Base-by-base conservation (phyloP, 1,140 invertebrate species). In the Pseudomyrmex cubaensis region DNA sequence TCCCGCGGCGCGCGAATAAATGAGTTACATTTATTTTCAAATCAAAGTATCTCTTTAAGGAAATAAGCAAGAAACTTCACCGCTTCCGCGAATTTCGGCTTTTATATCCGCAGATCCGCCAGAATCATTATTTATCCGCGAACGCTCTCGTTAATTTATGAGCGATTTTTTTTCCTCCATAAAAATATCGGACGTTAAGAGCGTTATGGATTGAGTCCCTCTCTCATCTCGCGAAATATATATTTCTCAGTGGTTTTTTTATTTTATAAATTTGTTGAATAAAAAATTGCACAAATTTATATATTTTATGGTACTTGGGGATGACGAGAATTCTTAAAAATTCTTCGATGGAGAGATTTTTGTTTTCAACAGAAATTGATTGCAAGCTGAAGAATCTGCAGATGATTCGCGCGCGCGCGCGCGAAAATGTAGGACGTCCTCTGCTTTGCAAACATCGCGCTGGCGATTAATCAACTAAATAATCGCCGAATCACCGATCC, bases 11-110 rank as follows among this genome's bases (percentile, higher is more conserved):
- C 46, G 12, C 25, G 20, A 70, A 78, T 57, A 59, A 78, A 59
- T 57, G 64, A 69, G 20, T 48, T 70, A 78, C 63, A 78, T 78
- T 78, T 78, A 46, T 20, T 78, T 59, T 15, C 12, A 17, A 70
- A 80, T 80, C 66, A 70, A 78, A 64, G 59, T 7, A 0, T 57
- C 67, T 35, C 44, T 72, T 46, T 25, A 59, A 59, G 66, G 15
- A 72, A 80, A 80, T 13, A n/a, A 78, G 48, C 25, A 22, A 70
- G 59, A 35, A 35, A 61, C 44, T 72, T 48, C 35, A 17, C 17
- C 22, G 70, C 59, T 61, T 59, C 44, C 56, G 64, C 75, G 44
- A 22, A 69, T 48, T 78, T 70, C 25, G 15, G 1, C 25, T 25
- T 25, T 44, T n/a, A 25, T 76, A 20, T 20, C 20, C n/a, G 25